phyloP scores from a whole-genome alignment of 2,797 vertebrate species.

The Graptemys geographica region DNA sequence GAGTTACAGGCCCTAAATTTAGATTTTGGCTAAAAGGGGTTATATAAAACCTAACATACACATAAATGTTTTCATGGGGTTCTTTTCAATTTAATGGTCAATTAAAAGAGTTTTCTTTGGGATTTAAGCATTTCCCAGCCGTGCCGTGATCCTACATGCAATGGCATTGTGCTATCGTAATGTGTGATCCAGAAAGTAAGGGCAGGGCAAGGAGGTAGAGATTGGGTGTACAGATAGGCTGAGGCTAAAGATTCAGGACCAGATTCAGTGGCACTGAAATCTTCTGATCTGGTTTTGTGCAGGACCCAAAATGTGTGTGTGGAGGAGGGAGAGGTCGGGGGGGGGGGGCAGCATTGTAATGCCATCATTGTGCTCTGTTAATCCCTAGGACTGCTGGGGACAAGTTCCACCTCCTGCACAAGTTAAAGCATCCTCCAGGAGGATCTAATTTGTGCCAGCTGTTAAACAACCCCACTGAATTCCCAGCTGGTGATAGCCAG shows the following conservation, averaged over 20 bases:
- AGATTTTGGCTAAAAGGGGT: background rate
- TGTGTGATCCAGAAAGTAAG: background rate
- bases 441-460: background rate
- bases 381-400: background rate
- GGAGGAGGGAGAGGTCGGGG: background rate
- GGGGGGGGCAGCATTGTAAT: background rate
- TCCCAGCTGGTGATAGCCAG: background rate
- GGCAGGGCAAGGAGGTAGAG: background rate
- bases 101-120: background rate
- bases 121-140: background rate
- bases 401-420: background rate
- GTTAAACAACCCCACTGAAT: background rate
- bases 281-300: background rate
- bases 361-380: background rate
- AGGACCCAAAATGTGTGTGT: background rate
- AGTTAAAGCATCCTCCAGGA: background rate
- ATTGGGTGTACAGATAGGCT: background rate
- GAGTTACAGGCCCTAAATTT: background rate
- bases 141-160: constrained; percentile 8
- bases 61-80: background rate
- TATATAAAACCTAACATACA: constrained; percentile 36
- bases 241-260: background rate
- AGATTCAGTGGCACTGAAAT: background rate
- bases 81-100: background rate
- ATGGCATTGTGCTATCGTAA: background rate